Percentiles rank a stretch among this genome's conserved stretches.
Conservation (phyloP, 2,888 invertebrate genomes). For the Eurois occulta region DNA sequence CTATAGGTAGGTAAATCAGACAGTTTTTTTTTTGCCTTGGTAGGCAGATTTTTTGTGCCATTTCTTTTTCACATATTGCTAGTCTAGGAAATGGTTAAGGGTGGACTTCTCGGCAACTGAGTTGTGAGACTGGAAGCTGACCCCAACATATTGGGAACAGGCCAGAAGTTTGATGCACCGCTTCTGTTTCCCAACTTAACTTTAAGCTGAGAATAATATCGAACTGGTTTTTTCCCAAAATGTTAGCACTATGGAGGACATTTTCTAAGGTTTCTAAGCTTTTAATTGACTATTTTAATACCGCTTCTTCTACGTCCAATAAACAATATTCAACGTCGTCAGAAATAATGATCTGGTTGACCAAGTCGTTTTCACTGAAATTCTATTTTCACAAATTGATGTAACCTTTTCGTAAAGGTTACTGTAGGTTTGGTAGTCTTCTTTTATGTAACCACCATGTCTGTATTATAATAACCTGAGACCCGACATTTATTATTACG, state of each 20-base stretch:
- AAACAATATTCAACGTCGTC: not conserved
- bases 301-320: not conserved
- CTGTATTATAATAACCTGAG: not conserved
- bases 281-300: not conserved
- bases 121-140: not conserved
- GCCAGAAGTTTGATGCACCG: not conserved
- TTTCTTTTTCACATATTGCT: not conserved
- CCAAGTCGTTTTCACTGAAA: not conserved
- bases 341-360: not conserved
- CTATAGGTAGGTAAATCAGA: not conserved
- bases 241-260: not conserved
- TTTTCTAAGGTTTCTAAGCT: not conserved
- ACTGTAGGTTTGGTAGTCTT: not conserved
- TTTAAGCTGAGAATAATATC: not conserved
- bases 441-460: constrained; percentile 9
- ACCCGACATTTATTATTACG: constrained; percentile 1
- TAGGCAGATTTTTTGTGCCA: not conserved
- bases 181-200: not conserved
- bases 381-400: not conserved
- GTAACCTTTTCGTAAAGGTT: constrained; percentile 40
- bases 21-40: too few relatives aligned
- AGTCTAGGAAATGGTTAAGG: not conserved
- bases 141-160: not conserved
- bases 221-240: not conserved
- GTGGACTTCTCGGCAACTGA: not conserved